A percentile compares a stretch with the other conserved stretches of the same genome.
phyloP scores from a whole-genome alignment of 2,888 invertebrate genomes.

The Malachius bipustulatus region DNA sequence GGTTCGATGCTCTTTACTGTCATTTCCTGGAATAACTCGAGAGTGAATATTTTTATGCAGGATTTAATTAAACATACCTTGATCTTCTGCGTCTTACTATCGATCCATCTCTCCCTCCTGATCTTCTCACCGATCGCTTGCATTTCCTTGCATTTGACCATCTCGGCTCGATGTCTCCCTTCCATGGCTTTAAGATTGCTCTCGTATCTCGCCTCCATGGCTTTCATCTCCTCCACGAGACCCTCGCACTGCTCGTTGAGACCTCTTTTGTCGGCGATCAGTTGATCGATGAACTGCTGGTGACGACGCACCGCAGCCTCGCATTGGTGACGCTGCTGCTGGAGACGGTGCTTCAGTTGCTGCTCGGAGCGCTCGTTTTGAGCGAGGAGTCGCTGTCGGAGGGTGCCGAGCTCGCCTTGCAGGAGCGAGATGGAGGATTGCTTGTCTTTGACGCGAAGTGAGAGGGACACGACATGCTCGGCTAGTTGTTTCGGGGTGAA shows the following conservation, averaged over 20 bases:
- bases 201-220: constrained; percentile 53
- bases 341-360: constrained; percentile 37
- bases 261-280: constrained; percentile 67
- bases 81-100: constrained; percentile 73
- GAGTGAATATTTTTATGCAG: too few relatives aligned
- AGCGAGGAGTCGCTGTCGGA: constrained; percentile 40
- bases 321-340: constrained; percentile 56
- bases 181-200: constrained; percentile 56
- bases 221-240: constrained; percentile 50
- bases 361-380: constrained; percentile 35
- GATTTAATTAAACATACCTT: constrained; percentile 43
- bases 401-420: constrained; percentile 46
- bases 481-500: constrained; percentile 48
- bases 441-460: constrained; percentile 48
- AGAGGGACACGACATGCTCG: constrained; percentile 47
- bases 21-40: constrained; percentile 46
- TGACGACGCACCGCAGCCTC: constrained; percentile 63
- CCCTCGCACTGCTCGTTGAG: constrained; percentile 63
- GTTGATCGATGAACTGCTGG: constrained; percentile 71
- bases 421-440: constrained; percentile 46
- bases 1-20: constrained; percentile 81
- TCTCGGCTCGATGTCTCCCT: constrained; percentile 63
- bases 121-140: constrained; percentile 67
- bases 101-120: constrained; percentile 66
- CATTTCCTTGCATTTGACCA: constrained; percentile 63